Percentiles rank a stretch among this genome's conserved stretches.
These are phyloP conservation scores for Parus major DNA, from an alignment of 2,113 vertebrate genomes.

Conservation along the genomic window DNA sequence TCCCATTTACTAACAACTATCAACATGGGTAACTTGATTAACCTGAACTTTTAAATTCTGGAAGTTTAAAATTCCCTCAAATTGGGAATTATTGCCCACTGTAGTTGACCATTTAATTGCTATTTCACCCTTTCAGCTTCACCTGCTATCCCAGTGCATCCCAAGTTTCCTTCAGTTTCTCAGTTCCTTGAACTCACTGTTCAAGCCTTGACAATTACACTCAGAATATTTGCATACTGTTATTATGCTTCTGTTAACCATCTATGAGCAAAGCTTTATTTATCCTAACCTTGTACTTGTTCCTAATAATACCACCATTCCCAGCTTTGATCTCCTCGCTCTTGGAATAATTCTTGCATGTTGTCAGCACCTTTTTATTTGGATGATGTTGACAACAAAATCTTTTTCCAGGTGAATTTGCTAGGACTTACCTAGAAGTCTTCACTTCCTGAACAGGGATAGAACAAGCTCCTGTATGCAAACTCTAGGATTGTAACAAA, in stretches of 20 bases:
- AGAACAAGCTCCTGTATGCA: neutral
- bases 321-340: slow-evolving; percentile 11
- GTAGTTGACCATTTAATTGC: neutral
- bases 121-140: neutral
- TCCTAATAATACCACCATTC: neutral
- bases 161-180: neutral
- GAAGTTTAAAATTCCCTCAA: neutral
- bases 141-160: neutral
- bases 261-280: slow-evolving; percentile 20
- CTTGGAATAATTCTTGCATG: neutral
- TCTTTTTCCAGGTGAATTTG: neutral
- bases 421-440: neutral
- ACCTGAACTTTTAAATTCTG: neutral
- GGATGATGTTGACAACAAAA: neutral
- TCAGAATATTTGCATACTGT: slow-evolving; percentile 21
- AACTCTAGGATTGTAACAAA: neutral
- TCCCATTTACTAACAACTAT: neutral
- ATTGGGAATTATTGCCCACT: neutral
- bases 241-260: slow-evolving; percentile 32
- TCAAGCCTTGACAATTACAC: slow-evolving; percentile 51
- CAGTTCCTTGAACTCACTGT: neutral
- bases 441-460: neutral
- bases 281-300: neutral
- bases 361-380: slow-evolving; percentile 25
- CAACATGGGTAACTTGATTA: neutral